Base-by-base conservation (phyloP, 2,888 invertebrate genomes). In the Trilocha varians region DNA sequence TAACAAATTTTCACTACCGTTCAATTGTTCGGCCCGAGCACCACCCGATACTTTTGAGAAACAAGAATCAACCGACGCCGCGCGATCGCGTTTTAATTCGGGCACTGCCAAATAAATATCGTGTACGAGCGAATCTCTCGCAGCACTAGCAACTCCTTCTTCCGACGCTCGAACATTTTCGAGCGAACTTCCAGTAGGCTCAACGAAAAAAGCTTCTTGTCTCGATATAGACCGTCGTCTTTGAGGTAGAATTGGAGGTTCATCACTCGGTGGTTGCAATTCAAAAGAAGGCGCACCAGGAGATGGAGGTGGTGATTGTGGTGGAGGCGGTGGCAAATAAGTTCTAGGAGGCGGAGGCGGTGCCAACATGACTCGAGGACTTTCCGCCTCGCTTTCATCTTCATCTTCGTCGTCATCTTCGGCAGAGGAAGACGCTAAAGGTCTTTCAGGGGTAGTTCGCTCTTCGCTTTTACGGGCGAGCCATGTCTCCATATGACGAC, bases 31-130 rank as follows among this genome's bases (percentile, higher is more conserved):
- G 14, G 92, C 90, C 70, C 92, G 90, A 42, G 89, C 89, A 49
- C 89, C 88, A 38, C 93, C 91, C 16, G 91, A 88, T 40, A 92
- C 89, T 78, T 93, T 92, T 44, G 93, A 90, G 72, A 95, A 95
- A 65, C 94, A 93, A 13, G 95, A 94, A 69, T 95, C 95, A 2
- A 96, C 94, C 0, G 95, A 95, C 25, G 94, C 95, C 13, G 95
- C 95, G 13, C 95, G 90, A 66, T 95, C 95, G 16, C 95, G 88
- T 67, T 91, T 93, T 52, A 95, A 73, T 60, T 95, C 94, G 34
- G 95, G 95, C 46, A 95, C 95, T 44, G 93, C 90, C 36, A 94
- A 78, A 66, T 92, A 93, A 49, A 93, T 91, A 57, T 93, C 92
- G 46, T 91, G 88, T 5, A 93, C 91, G 38, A 88, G 58, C 16